Evolutionary conservation across 2,797 vertebrate species (phyloP).

Genomic region (Chaetodon trifasciatus): DNA sequence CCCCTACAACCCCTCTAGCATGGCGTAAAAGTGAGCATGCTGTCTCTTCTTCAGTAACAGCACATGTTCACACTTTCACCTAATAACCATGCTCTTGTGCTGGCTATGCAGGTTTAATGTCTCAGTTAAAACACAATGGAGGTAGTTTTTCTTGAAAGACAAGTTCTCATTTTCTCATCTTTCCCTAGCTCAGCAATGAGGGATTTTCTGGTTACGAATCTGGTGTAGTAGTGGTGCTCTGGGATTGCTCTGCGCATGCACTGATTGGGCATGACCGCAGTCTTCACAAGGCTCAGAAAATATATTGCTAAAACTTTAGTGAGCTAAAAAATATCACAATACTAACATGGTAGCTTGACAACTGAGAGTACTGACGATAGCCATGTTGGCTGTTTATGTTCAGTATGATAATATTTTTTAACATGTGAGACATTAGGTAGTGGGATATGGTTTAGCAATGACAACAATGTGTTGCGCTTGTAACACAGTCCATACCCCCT

Average conservation of each 20-base stretch:
- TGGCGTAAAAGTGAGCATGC: background rate
- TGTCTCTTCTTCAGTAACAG: background rate
- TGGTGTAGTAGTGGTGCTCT: background rate
- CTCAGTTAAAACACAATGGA: background rate
- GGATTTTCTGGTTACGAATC: background rate
- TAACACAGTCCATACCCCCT: no score
- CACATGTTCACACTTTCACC: background rate
- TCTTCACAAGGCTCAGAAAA: no score
- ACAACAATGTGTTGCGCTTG: no score
- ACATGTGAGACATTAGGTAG: no score
- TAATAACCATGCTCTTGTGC: background rate
- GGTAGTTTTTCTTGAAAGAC: background rate
- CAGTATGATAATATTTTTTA: no score
- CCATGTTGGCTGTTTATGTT: no score
- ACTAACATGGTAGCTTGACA: no score
- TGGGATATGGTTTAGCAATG: no score
- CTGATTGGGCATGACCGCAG: no score
- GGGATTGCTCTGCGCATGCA: background rate
- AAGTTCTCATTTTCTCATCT: constrained; percentile 1
- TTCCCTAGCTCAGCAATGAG: background rate
- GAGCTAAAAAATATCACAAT: no score
- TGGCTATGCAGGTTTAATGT: background rate
- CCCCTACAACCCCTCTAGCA: background rate
- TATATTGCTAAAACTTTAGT: no score
- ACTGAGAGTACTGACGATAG: no score